A percentile compares a stretch with the other conserved stretches of the same genome.
Conservation (phyloP, 2,797 vertebrate species). For the Falco concolor region DNA sequence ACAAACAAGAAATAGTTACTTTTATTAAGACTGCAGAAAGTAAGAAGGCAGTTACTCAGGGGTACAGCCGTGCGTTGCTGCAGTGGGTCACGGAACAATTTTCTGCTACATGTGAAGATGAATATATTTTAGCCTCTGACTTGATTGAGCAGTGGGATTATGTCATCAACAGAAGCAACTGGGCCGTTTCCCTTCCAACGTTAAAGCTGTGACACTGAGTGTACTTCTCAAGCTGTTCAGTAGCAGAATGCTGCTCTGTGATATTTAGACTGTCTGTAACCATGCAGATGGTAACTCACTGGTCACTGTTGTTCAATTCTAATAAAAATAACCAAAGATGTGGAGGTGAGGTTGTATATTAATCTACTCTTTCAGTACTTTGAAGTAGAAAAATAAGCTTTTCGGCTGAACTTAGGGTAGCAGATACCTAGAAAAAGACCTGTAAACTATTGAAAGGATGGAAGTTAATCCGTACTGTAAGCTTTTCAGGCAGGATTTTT, state of each 20-base stretch:
- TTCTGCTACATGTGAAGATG: accelerated
- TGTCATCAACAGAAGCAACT: not conserved
- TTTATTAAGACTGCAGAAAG: not conserved
- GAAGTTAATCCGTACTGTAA: not conserved
- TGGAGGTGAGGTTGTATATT: not conserved
- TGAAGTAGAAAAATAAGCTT: not conserved
- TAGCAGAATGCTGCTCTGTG: not conserved
- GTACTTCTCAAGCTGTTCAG: not conserved
- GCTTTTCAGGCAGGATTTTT: not conserved
- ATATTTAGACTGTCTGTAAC: not conserved
- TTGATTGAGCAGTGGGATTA: not conserved
- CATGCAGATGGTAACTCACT: not conserved
- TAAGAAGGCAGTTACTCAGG: not conserved
- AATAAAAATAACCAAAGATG: not conserved
- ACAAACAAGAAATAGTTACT: not conserved
- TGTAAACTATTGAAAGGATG: not conserved
- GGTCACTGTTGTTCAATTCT: not conserved
- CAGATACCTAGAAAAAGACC: not conserved
- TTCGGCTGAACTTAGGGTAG: not conserved
- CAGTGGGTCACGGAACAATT: not conserved
- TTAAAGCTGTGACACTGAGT: not conserved
- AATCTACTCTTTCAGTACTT: not conserved
- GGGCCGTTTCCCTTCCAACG: not conserved
- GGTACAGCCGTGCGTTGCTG: not conserved
- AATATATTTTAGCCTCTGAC: not conserved